These are phyloP conservation scores for Protobothrops mucrosquamatus DNA, from an alignment of 2,113 vertebrate species.

Conservation along the genomic window DNA sequence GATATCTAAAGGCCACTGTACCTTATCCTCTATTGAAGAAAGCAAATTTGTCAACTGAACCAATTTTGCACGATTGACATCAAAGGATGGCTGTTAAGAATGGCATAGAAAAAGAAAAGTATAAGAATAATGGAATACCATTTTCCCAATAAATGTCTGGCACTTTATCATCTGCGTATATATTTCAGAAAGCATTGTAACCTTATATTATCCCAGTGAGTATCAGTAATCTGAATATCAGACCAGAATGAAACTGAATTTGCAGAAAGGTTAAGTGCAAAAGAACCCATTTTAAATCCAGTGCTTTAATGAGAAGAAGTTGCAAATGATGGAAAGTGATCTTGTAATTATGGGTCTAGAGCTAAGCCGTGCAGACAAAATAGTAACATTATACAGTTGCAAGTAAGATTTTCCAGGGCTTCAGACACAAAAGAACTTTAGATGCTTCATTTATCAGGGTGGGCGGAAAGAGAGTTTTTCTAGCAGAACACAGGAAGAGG, in stretches of 20 bases:
- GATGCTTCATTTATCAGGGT: neutral
- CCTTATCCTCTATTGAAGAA: slow-evolving; percentile 93
- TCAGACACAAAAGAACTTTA: neutral
- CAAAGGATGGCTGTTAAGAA: slow-evolving; percentile 70
- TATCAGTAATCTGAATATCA: fast-evolving
- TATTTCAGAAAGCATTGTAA: neutral
- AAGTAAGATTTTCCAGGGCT: neutral
- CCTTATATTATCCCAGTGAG: neutral
- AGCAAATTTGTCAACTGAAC: slow-evolving; percentile 83
- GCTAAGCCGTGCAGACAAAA: neutral
- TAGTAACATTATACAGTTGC: slow-evolving; percentile 10
- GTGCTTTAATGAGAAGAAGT: neutral
- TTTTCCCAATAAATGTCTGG: neutral
- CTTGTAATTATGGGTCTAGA: neutral
- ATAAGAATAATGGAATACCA: neutral
- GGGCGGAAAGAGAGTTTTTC: slow-evolving; percentile 21
- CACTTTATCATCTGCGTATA: neutral
- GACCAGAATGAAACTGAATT: neutral
- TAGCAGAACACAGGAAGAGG: slow-evolving; percentile 15
- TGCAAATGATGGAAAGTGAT: neutral
- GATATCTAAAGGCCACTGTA: slow-evolving; percentile 50
- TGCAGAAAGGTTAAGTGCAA: neutral
- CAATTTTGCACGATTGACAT: slow-evolving; percentile 77
- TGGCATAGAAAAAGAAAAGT: slow-evolving; percentile 6
- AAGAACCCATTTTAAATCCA: slow-evolving; percentile 22